Percentiles rank a stretch among this genome's conserved stretches.
Conservation (phyloP, 2,888 invertebrate species). For the Dicycla oo region DNA sequence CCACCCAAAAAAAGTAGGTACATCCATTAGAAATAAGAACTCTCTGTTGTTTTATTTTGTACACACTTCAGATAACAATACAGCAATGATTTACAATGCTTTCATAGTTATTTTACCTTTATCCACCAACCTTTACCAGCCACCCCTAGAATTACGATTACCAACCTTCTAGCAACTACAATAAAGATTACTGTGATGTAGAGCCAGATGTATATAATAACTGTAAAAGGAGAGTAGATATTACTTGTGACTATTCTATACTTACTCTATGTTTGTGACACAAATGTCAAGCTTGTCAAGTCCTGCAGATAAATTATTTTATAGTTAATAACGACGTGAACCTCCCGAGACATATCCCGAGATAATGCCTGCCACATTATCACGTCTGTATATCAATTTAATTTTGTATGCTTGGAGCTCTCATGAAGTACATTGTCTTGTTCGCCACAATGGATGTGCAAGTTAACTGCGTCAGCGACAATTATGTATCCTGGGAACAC, state of each 20-base stretch:
- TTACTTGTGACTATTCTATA: neutral
- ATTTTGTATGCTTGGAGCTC: slow-evolving; percentile 51
- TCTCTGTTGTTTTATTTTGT: slow-evolving; percentile 8
- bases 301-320: neutral
- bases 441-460: slow-evolving; percentile 64
- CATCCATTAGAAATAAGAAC: neutral
- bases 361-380: slow-evolving; percentile 44
- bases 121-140: too few species aligned
- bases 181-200: too few species aligned
- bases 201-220: too few species aligned
- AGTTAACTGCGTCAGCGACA: slow-evolving; percentile 60
- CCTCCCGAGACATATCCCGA: neutral
- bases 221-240: neutral
- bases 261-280: neutral
- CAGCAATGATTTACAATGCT: neutral
- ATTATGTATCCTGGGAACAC: slow-evolving; percentile 54
- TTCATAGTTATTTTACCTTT: neutral
- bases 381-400: slow-evolving; percentile 60
- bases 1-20: too few species aligned
- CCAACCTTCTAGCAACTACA: too few species aligned
- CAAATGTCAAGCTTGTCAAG: neutral
- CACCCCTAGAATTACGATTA: too few species aligned
- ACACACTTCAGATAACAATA: neutral
- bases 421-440: slow-evolving; percentile 69
- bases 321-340: slow-evolving; percentile 3